phyloP scores from a whole-genome alignment of 2,113 vertebrate species.

The Phalacrocorax carbo region DNA sequence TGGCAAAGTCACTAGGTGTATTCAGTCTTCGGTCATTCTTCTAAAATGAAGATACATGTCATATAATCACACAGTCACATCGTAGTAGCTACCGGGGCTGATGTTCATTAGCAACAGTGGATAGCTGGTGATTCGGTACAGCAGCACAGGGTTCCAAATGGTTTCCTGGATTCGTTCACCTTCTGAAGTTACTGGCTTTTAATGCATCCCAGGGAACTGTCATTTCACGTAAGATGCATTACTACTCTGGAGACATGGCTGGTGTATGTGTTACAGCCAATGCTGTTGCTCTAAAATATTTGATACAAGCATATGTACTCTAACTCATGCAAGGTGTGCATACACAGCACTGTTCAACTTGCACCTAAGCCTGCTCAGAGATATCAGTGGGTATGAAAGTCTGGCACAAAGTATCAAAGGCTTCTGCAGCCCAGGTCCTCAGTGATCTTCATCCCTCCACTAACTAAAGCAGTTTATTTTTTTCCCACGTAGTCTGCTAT shows the following conservation, averaged over 20 bases:
- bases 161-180: not conserved
- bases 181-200: not conserved
- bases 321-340: fast-evolving
- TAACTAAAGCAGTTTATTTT: not conserved
- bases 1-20: not conserved
- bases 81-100: not conserved
- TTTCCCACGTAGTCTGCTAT: not conserved
- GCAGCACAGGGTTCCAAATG: not conserved
- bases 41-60: not conserved
- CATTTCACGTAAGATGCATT: not conserved
- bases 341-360: not conserved
- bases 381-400: not conserved
- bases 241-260: not conserved
- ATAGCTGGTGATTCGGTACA: not conserved
- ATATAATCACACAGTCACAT: not conserved
- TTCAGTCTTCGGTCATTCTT: not conserved
- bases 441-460: not conserved
- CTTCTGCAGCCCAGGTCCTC: not conserved
- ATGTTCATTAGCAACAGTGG: not conserved
- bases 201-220: not conserved
- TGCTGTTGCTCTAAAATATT: not conserved
- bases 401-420: not conserved
- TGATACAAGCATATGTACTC: not conserved
- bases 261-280: not conserved
- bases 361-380: not conserved